Base-by-base conservation (phyloP, 2,113 vertebrate genomes). In the Corynorhinus townsendii region DNA sequence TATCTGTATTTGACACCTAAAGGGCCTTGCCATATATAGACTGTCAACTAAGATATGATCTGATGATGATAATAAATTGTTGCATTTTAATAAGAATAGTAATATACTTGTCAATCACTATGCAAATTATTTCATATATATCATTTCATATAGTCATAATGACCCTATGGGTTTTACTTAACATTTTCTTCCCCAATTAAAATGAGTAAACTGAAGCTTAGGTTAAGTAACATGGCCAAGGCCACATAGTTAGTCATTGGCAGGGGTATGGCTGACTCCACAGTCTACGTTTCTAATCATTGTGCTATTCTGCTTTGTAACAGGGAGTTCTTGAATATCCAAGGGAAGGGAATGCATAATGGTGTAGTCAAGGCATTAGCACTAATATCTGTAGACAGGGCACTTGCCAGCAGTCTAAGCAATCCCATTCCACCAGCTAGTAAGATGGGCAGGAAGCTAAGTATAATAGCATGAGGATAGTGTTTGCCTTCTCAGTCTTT, bases 401-500 rank as follows among this genome's bases (percentile, higher is more conserved):
- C 4, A 11, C 24, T 77, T 90, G 38, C 64, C 77, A 86, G 72
- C 45, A 91, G 49, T 69, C 10, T 82, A 72, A 69, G 40, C 76
- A 95, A 68, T 85, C 54, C 83, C 47, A 86, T 89, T 86, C 15
- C 68, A 86, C 49, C 83, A 82, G 38, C 47, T 80, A 62, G 91
- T 66, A 84, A 93, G 35, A 43, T 62, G 83, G 92, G 62, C 84
- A 86, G 45, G 54, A 81, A 47, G 24, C 72, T 80, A 38, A 33
- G 84, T 24, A 62, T 8, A 69, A 30, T 14, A 80, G 26, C 9
- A 10, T 79, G 64, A 86, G 72, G 26, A 87, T 33, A 66, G 64
- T 43, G 17, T 90, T 96, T 96, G 54, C 54, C 89, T 93, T 93
- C 72, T 80, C 54, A 52, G 4, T 71, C 86, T 93, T 1, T 19